phyloP scores from a whole-genome alignment of 2,797 vertebrate species.

The Eremophila alpestris region DNA sequence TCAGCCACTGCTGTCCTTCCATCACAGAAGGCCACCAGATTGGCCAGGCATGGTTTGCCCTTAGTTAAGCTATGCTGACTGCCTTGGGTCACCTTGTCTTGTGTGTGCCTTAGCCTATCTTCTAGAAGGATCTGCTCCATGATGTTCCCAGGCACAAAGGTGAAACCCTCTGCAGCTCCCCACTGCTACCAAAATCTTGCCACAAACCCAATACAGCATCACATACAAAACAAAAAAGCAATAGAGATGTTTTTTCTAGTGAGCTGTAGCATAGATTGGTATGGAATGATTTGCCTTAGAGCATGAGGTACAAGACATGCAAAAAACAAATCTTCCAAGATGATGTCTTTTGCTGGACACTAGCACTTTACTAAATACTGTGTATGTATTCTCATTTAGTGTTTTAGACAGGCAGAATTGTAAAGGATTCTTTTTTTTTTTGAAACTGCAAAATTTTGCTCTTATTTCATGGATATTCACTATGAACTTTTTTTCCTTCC shows the following conservation, averaged over 20 bases:
- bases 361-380: neutral
- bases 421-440: neutral
- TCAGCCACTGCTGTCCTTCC: rapidly evolving
- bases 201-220: neutral
- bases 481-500: neutral
- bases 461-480: neutral
- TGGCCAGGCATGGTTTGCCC: neutral
- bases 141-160: neutral
- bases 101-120: neutral
- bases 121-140: neutral
- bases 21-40: neutral
- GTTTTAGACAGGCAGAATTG: neutral
- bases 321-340: neutral
- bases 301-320: neutral
- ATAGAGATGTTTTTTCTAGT: neutral
- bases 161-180: neutral
- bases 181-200: neutral
- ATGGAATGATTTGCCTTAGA: neutral
- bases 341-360: neutral
- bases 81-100: neutral
- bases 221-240: neutral
- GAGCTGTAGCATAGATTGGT: neutral
- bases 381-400: neutral
- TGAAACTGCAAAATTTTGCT: neutral
- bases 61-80: neutral